Conservation (phyloP, 2,113 vertebrate genomes). For the Chionomys nivalis region DNA sequence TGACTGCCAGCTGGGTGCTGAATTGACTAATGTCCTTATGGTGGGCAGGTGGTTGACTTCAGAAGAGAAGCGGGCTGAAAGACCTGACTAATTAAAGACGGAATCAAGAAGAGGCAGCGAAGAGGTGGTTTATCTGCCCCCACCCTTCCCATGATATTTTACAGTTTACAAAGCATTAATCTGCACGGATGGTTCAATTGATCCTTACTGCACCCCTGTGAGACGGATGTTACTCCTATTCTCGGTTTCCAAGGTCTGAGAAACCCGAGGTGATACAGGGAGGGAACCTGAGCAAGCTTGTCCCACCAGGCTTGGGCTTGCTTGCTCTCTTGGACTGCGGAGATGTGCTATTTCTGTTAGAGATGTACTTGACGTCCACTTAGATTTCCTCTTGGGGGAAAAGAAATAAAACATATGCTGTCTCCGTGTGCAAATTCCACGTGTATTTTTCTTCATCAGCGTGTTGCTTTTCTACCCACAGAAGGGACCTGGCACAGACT, state of each 20-base stretch:
- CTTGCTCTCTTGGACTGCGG: neutral
- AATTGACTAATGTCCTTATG: constrained; percentile 23
- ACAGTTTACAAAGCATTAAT: constrained; percentile 11
- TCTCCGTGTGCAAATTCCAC: neutral
- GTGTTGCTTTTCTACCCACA: neutral
- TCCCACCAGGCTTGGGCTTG: neutral
- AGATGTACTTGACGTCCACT: neutral
- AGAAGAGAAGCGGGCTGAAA: constrained; percentile 26
- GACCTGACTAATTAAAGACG: constrained; percentile 32
- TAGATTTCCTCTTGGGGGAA: neutral
- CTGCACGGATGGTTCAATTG: neutral
- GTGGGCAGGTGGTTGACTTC: constrained; percentile 60
- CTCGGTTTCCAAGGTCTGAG: neutral
- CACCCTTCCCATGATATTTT: neutral
- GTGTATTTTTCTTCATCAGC: neutral
- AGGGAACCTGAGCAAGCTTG: neutral
- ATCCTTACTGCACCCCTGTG: neutral
- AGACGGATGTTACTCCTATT: neutral
- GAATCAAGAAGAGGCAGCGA: neutral
- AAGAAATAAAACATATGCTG: neutral
- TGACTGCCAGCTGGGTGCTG: constrained; percentile 73
- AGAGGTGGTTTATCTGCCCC: neutral
- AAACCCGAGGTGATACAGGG: neutral
- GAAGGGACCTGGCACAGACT: neutral
- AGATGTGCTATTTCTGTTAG: neutral